Base-by-base conservation (phyloP, 2,888 invertebrate genomes). In the Drosophila ezoana region DNA sequence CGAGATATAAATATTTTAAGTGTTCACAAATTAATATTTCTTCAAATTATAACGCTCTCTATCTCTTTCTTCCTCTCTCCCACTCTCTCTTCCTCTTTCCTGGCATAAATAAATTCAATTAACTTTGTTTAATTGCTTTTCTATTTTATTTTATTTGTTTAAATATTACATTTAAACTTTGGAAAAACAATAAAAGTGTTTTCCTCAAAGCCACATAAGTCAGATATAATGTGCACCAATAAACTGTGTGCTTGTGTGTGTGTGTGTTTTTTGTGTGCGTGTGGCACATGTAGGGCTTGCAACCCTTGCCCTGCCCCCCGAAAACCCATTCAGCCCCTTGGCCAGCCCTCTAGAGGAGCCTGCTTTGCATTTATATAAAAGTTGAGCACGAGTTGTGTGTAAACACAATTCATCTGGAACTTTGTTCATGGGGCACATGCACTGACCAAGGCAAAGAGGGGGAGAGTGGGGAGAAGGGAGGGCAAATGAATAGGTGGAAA, bases 401-500 rank as follows among this genome's bases (percentile, higher is more conserved):
- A 77, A 81, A 70, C 56, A 69, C 51, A 40, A 66, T 68, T 76
- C 76, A 66, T 66, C 56, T 54, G 63, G 54, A 81, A 72, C 70
- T 70, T 64, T 67, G 59, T 63, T 62, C 57, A 65, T 48, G 44
- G 37, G 48, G 13, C 51, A 23, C 43, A 3, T 69, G 73, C 63
- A 65, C 13, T 60, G 65, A 41, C 48, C 49, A 49, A 23, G 18
- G 32, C 4, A 11, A 9, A 9, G 8, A 52, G 4, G 2, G n/a
- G 8, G 32, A 13, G 8, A 23, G 18, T 4, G 3, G 4, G 11
- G 13, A 8, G 9, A 14, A 14, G 16, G 33, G 8, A 4, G 9
- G n/a, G 10, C 18, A 1, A 11, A 18, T 28, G 28, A 28, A 8
- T 28, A 58, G 20, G 23, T 18, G 1, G 4, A 43, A 49, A 23